Percentiles rank a stretch among this genome's conserved stretches.
phyloP scores from a whole-genome alignment of 2,888 invertebrate genomes.

The Cantharis flavilabris region DNA sequence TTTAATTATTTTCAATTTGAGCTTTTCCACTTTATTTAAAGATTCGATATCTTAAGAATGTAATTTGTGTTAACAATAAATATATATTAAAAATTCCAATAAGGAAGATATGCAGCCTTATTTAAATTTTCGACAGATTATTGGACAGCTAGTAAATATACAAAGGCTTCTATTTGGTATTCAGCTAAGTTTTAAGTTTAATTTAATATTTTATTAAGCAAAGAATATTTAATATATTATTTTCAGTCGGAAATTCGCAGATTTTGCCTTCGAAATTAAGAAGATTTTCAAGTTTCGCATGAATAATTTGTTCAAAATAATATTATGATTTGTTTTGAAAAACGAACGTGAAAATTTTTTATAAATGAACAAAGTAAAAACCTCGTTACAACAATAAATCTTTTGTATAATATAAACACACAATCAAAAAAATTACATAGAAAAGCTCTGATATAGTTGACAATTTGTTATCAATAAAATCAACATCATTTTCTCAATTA shows the following conservation, averaged over 20 bases:
- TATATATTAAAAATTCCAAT: constrained; percentile 36
- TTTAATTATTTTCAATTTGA: not conserved
- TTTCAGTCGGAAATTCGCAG: not conserved
- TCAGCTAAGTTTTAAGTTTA: not conserved
- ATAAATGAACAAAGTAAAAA: not conserved
- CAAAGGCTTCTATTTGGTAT: not conserved
- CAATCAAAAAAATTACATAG: not conserved
- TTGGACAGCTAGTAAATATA: constrained; percentile 21
- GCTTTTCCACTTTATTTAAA: not conserved
- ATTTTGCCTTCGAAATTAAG: not conserved
- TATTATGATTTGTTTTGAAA: not conserved
- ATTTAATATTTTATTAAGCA: not conserved
- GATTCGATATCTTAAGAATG: constrained; percentile 32
- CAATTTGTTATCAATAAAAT: not conserved
- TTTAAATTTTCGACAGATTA: constrained; percentile 33
- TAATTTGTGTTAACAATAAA: constrained; percentile 33
- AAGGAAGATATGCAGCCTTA: constrained; percentile 32
- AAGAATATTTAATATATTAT: not conserved
- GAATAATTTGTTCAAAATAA: not conserved
- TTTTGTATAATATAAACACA: not conserved
- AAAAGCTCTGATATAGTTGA: not conserved
- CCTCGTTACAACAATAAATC: not conserved
- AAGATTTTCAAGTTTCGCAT: no score
- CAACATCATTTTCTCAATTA: not conserved
- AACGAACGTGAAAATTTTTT: not conserved